Evolutionary conservation across 2,797 vertebrate genomes (phyloP), one percentile per base, ranked within the genome.

Genomic region (Sciurus carolinensis): DNA sequence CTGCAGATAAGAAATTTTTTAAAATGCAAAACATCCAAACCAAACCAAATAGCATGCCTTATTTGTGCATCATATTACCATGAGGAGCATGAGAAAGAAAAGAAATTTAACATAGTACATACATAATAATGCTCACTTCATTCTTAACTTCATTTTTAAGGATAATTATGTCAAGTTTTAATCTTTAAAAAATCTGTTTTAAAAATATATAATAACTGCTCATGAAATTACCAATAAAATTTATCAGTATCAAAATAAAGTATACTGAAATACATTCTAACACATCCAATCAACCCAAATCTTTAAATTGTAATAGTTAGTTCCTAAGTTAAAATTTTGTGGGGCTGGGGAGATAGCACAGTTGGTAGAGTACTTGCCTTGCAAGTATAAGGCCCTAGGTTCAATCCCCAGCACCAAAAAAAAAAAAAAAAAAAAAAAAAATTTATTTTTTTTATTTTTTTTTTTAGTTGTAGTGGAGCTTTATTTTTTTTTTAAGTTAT

Each of bases 1-100:
- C 36, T 69, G 1, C 18, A 66, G 57, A 75, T 85, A 79, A 91
- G 47, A 28, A 54, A 88, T n/a, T 91, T 90, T 77, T 59, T 80
- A 36, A 88, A 96, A 91, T 59, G 7, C 69, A 69, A 91, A 30
- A 85, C 18, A 11, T 44, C n/a, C 42, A 86, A 98, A 86, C 66
- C 47, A 94, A 47, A 39, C 57, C 80, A 82, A 69, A 76, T 96
- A 81, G 42, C 80, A 18, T 90, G 26, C 24, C 18, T 71, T 75
- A 85, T 50, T 91, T 79, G 79, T 95, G 52, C 4, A 82, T 83
- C 80, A 54, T 15, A 28, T 71, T 97, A 47, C 26, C 4, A 59
- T 90, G 59, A 91, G 92, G 77, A 92, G 87, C 13, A 0, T 1
- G 7, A 17, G 39, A 76, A 97, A 50, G 33, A 91, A 64, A 92